These are phyloP conservation scores for Takifugu bimaculatus DNA, from an alignment of 2,113 vertebrate species.

Conservation along the genomic window DNA sequence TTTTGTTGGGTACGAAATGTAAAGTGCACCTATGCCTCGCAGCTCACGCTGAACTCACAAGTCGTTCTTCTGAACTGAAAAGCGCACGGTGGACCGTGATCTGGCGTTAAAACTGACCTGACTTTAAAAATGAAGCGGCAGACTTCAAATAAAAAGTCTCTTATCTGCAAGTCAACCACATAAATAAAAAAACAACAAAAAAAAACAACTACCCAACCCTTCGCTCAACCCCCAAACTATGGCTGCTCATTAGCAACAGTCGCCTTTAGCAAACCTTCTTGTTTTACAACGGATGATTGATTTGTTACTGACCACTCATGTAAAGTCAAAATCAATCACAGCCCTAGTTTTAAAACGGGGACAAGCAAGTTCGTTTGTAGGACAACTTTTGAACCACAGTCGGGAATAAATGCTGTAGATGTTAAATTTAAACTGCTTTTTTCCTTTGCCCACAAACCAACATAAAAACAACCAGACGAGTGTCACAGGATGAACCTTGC, in stretches of 20 bases:
- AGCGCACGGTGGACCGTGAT: too few relatives aligned
- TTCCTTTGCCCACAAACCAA: slow-evolving; percentile 1
- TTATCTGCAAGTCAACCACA: background rate
- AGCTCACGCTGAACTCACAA: background rate
- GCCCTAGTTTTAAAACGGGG: slow-evolving; percentile 13
- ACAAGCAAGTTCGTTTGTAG: slow-evolving; percentile 1
- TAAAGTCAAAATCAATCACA: slow-evolving; percentile 43
- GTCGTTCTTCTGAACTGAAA: too few relatives aligned
- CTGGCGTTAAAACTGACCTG: too few relatives aligned
- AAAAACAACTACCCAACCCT: background rate
- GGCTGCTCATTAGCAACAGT: slow-evolving; percentile 9
- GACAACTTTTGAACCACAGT: background rate
- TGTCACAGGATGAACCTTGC: background rate
- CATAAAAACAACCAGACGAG: too few relatives aligned
- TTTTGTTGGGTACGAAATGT: slow-evolving; percentile 16
- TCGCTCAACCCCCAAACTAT: background rate
- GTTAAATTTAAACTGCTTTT: background rate
- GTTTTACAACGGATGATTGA: slow-evolving; percentile 42
- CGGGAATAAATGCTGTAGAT: too few relatives aligned
- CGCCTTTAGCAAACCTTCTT: slow-evolving; percentile 27
- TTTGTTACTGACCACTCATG: slow-evolving; percentile 22
- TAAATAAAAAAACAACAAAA: background rate
- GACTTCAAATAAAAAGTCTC: too few relatives aligned
- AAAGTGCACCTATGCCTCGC: slow-evolving; percentile 14
- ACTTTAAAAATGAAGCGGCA: too few relatives aligned